Evolutionary conservation across 2,797 vertebrate genomes (phyloP).

Genomic region (Notolepis coatsorum): DNA sequence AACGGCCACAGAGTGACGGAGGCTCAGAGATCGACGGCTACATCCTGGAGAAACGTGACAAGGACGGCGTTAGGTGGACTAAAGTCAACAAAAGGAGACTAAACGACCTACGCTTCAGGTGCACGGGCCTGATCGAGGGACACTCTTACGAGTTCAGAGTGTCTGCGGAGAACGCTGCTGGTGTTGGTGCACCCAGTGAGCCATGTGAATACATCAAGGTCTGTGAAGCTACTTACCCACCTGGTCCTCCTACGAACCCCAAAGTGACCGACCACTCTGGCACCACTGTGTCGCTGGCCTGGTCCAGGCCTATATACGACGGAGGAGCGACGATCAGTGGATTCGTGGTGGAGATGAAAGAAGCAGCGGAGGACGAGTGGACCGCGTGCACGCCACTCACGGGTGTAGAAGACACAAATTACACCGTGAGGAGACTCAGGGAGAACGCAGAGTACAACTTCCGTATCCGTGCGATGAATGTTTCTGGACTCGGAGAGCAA

Average conservation of each 20-base stretch:
- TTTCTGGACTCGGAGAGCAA: conserved; percentile 91
- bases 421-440: conserved; percentile 89
- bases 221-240: conserved; percentile 93
- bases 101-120: conserved; percentile 93
- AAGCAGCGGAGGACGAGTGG: conserved; percentile 90
- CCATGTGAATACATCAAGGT: conserved; percentile 91
- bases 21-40: conserved; percentile 94
- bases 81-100: conserved; percentile 95
- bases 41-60: conserved; percentile 96
- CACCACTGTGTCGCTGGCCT: conserved; percentile 90
- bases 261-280: conserved; percentile 90
- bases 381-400: conserved; percentile 86
- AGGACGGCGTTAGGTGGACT: conserved; percentile 96
- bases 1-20: conserved; percentile 92
- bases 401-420: conserved; percentile 88
- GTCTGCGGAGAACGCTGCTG: conserved; percentile 94
- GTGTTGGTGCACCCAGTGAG: conserved; percentile 89
- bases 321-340: conserved; percentile 91
- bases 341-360: conserved; percentile 92
- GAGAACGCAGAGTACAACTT: conserved; percentile 94
- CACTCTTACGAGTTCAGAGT: conserved; percentile 97
- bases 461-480: conserved; percentile 92
- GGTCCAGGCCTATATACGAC: conserved; percentile 97
- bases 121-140: conserved; percentile 89
- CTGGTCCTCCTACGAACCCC: conserved; percentile 94